Evolutionary conservation across 53 echinoderm and acorn worm genomes (phyloP).

Genomic region (Antedon mediterranea): DNA sequence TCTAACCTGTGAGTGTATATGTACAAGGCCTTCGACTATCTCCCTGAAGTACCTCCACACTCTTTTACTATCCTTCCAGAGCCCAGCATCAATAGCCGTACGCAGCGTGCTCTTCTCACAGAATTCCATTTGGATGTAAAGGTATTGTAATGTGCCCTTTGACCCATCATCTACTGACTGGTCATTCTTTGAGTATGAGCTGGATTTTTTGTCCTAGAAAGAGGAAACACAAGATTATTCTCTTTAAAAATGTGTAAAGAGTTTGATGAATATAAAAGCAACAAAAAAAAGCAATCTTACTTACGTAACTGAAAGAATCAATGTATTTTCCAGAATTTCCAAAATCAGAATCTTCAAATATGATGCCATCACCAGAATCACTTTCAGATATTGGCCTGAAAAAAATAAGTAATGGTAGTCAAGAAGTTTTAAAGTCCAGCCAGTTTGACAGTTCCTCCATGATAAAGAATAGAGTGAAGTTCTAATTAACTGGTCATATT

Average conservation of each 20-base stretch:
- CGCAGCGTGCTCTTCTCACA: conserved; percentile 95
- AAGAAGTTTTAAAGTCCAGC: no score
- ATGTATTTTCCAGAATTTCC: neutral
- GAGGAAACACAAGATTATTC: neutral
- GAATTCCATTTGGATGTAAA: conserved; percentile 99
- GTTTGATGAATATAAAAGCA: no score
- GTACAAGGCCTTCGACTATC: conserved; percentile 80
- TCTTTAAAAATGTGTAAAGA: neutral
- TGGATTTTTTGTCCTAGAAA: conserved; percentile 9
- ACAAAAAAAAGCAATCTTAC: no score
- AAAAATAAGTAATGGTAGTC: neutral
- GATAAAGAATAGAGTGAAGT: conserved; percentile 3
- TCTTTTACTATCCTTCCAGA: conserved; percentile 55
- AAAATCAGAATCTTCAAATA: conserved; percentile 32
- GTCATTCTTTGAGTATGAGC: neutral
- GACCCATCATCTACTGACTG: conserved; percentile 2
- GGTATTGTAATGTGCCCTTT: conserved; percentile 35
- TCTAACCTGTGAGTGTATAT: conserved; percentile 83
- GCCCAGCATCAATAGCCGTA: conserved; percentile 54
- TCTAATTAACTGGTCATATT: neutral
- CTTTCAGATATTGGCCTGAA: conserved; percentile 38
- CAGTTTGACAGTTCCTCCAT: no score
- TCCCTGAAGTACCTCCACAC: conserved; percentile 87
- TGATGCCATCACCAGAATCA: conserved; percentile 60
- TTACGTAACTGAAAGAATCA: neutral